A percentile compares a stretch with the other conserved stretches of the same genome.
Conservation (phyloP, 92 coral and sea anemone genomes). For the Palythoa caribaeorum region DNA sequence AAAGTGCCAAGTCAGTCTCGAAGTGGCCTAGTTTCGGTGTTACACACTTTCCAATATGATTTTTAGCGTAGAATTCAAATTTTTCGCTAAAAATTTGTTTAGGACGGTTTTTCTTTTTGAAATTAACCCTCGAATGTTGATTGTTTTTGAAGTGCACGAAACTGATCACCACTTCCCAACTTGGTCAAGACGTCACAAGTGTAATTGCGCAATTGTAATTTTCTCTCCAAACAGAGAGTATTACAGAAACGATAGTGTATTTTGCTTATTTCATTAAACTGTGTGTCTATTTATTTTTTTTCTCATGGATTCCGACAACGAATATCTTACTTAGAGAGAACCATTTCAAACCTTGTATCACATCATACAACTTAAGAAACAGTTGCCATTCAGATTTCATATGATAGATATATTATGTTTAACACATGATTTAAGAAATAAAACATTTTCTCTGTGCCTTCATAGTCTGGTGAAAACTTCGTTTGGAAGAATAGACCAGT, state of each 20-base stretch:
- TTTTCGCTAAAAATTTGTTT: not conserved
- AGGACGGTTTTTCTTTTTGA: not conserved
- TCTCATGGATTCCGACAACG: not conserved
- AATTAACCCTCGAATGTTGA: too few relatives aligned
- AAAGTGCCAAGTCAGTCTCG: not conserved
- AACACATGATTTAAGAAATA: too few relatives aligned
- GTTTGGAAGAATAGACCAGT: too few relatives aligned
- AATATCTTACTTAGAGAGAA: too few relatives aligned
- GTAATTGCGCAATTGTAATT: not conserved
- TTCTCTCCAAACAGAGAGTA: not conserved
- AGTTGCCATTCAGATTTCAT: too few relatives aligned
- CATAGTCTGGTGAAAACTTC: too few relatives aligned
- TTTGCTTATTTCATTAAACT: not conserved
- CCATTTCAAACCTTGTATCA: too few relatives aligned
- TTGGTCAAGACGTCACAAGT: constrained; percentile 27
- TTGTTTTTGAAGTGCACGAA: too few relatives aligned
- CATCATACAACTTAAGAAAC: too few relatives aligned
- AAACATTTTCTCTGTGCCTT: too few relatives aligned
- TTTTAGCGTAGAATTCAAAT: not conserved
- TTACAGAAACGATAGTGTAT: too few relatives aligned
- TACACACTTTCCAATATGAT: not conserved
- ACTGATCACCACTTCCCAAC: constrained; percentile 4
- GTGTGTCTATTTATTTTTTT: not conserved
- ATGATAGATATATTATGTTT: too few relatives aligned
- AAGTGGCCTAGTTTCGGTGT: not conserved